phyloP scores from a whole-genome alignment of 1,140 invertebrate species.

The Nephila pilipes region DNA sequence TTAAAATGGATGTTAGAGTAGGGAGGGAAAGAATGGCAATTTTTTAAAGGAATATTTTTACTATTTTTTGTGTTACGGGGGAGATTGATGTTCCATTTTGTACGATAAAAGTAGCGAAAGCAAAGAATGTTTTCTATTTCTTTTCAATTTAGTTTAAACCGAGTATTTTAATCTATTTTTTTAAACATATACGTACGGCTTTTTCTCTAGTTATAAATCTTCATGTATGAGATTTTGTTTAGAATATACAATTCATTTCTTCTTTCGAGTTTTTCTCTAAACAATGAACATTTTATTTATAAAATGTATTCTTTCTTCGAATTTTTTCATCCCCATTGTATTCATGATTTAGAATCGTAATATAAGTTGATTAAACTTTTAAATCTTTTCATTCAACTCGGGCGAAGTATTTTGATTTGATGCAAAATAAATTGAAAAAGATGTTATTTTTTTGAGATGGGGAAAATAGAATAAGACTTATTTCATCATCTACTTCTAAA shows the following conservation, averaged over 20 bases:
- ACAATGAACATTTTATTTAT: constrained; percentile 33
- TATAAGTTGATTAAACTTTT: constrained; percentile 30
- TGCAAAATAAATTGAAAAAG: not conserved
- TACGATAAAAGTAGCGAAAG: constrained; percentile 42
- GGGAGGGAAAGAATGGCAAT: not conserved
- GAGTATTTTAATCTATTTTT: constrained; percentile 57
- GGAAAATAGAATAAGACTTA: not conserved
- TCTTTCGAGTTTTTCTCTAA: not conserved
- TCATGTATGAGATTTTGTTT: constrained; percentile 18
- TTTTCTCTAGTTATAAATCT: constrained; percentile 39
- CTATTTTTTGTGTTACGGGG: constrained; percentile 18
- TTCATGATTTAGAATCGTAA: not conserved
- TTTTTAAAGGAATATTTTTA: constrained; percentile 64
- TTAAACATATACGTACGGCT: constrained; percentile 31
- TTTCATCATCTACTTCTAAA: not conserved
- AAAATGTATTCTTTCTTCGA: not conserved
- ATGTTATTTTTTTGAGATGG: not conserved
- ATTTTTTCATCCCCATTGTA: not conserved
- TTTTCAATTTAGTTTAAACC: constrained; percentile 67
- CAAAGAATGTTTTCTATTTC: constrained; percentile 65
- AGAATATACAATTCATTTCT: constrained; percentile 22
- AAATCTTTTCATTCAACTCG: not conserved
- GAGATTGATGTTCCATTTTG: constrained; percentile 69
- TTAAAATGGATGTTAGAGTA: constrained; percentile 67
- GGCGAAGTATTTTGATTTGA: not conserved